These are phyloP conservation scores for Microplitis deprimator DNA, from an alignment of 2,888 invertebrate species.

Conservation along the genomic window DNA sequence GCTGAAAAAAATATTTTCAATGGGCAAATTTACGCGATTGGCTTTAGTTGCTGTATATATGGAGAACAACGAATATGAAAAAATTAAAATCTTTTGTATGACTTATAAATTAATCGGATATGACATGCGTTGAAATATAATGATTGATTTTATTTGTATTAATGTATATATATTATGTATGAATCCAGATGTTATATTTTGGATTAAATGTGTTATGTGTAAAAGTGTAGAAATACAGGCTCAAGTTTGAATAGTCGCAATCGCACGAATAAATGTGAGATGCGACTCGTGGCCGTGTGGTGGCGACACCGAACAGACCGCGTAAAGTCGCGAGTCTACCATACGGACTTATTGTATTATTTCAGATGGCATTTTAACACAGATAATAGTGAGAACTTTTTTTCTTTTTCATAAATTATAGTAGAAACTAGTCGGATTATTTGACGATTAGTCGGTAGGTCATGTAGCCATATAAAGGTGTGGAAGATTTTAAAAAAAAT, in stretches of 20 bases:
- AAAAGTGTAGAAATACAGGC: not conserved
- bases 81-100: not conserved
- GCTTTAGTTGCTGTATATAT: not conserved
- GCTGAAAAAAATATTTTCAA: constrained; percentile 14
- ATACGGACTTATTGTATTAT: not conserved
- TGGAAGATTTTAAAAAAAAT: not conserved
- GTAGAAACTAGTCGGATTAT: not conserved
- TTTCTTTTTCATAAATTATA: not conserved
- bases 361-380: not conserved
- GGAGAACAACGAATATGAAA: not conserved
- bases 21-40: not conserved
- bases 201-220: not conserved
- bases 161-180: constrained; percentile 1
- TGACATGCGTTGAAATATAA: not conserved
- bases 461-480: not conserved
- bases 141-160: not conserved
- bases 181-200: not conserved
- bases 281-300: constrained; percentile 36
- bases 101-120: not conserved
- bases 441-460: not conserved
- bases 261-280: not conserved
- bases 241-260: not conserved
- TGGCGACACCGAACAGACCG: constrained; percentile 49
- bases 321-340: not conserved
- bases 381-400: not conserved